Conservation (phyloP, 30 jellyfish, hydroid and myxozoan genomes). For the Aurelia aurita region DNA sequence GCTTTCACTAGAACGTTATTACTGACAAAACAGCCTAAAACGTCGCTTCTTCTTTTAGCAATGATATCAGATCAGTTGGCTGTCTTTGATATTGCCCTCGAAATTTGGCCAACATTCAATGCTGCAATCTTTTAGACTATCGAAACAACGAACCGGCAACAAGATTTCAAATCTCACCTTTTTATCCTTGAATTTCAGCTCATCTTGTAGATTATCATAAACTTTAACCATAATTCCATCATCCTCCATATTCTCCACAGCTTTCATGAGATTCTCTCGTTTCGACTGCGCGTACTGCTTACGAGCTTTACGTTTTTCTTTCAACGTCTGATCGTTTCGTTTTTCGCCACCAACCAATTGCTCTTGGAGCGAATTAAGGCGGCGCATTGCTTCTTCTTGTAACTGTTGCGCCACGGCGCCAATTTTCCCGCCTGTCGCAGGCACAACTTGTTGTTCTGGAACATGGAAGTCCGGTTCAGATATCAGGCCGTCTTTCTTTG, state of each 20-base stretch:
- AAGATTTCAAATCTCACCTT: conserved; percentile 13
- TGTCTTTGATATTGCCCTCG: background rate
- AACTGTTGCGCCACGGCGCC: conserved; percentile 89
- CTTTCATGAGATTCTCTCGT: conserved; percentile 90
- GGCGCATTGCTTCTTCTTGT: conserved; percentile 95
- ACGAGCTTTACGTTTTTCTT: conserved; percentile 88
- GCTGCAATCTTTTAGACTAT: too few species aligned
- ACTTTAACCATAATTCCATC: conserved; percentile 98
- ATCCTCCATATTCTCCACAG: conserved; percentile 95
- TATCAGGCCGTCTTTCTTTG: conserved; percentile 72
- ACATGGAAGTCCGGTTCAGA: conserved; percentile 70
- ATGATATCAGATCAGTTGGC: too few species aligned
- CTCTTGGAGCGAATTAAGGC: conserved; percentile 86
- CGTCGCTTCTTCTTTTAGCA: too few species aligned
- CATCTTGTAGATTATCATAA: conserved; percentile 97
- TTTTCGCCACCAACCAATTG: conserved; percentile 97
- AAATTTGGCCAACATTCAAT: background rate
- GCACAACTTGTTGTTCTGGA: conserved; percentile 55
- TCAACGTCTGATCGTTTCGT: conserved; percentile 77
- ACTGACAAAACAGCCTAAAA: too few species aligned
- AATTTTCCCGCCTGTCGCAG: conserved; percentile 34
- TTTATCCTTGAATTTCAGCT: conserved; percentile 76
- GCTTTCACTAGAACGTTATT: too few species aligned
- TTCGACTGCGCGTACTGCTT: conserved; percentile 87
- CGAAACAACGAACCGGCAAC: too few species aligned